Evolutionary conservation across 2,113 vertebrate species (phyloP).

Genomic region (Lampris incognitus): DNA sequence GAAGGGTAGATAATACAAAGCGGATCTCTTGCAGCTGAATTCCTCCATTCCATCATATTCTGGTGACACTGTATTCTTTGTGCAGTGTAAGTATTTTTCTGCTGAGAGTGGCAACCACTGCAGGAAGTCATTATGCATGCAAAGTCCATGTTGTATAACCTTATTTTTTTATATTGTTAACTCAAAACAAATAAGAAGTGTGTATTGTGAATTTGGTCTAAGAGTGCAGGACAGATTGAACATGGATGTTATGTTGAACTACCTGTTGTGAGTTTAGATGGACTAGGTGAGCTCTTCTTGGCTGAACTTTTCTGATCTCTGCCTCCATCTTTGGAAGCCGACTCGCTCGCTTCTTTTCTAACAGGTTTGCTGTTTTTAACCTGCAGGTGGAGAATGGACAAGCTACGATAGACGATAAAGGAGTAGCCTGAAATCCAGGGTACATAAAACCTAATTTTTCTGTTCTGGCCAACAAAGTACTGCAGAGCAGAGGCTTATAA

Average conservation of each 20-base stretch:
- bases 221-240: background rate
- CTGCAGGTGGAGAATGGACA: constrained; percentile 28
- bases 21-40: too few species aligned
- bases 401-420: background rate
- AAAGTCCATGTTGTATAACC: too few species aligned
- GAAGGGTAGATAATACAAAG: too few species aligned
- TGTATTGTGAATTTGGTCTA: background rate
- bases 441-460: too few species aligned
- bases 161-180: too few species aligned
- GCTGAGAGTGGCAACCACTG: too few species aligned
- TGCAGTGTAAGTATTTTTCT: too few species aligned
- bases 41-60: too few species aligned
- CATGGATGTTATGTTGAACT: background rate
- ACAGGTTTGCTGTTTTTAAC: constrained; percentile 34
- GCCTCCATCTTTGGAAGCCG: background rate
- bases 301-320: constrained; percentile 29
- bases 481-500: background rate
- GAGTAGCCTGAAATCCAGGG: background rate
- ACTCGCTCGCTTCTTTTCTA: constrained; percentile 41
- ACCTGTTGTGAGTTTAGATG: constrained; percentile 67
- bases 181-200: too few species aligned
- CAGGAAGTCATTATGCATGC: too few species aligned
- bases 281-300: constrained; percentile 16
- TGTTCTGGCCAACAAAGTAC: too few species aligned
- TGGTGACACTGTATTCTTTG: too few species aligned